phyloP scores from a whole-genome alignment of 2,888 invertebrate species.

The Drosophila nr. perissopoda region DNA sequence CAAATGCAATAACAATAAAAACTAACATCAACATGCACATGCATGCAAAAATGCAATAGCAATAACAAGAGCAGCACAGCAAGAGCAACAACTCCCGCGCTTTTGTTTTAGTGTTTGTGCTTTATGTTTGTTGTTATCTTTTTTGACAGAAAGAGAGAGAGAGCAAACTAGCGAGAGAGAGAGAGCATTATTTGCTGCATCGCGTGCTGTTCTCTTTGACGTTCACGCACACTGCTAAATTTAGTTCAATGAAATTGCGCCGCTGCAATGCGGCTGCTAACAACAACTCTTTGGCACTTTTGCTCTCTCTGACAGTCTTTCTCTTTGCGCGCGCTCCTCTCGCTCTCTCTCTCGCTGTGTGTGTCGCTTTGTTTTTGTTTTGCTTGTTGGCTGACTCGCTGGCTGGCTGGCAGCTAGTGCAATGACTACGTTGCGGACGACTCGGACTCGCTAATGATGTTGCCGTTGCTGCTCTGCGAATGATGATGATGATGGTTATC shows the following conservation, averaged over 20 bases:
- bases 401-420: constrained; percentile 61
- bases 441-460: constrained; percentile 68
- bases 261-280: constrained; percentile 23
- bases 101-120: constrained; percentile 56
- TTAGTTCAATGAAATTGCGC: constrained; percentile 74
- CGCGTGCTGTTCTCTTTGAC: constrained; percentile 45
- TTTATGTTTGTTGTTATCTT: constrained; percentile 10
- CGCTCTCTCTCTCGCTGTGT: constrained; percentile 10
- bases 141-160: constrained; percentile 2
- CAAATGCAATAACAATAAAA: constrained; percentile 64
- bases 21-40: constrained; percentile 62
- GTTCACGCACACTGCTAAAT: constrained; percentile 59
- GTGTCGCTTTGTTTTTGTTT: constrained; percentile 70
- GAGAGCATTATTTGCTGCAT: constrained; percentile 31
- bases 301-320: constrained; percentile 46
- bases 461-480: constrained; percentile 75
- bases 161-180: neutral
- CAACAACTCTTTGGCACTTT: constrained; percentile 43
- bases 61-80: constrained; percentile 42
- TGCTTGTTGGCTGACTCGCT: constrained; percentile 49
- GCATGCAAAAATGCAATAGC: constrained; percentile 61
- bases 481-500: constrained; percentile 84
- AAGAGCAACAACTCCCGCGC: constrained; percentile 72
- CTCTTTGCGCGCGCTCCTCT: constrained; percentile 14
- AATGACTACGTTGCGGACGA: constrained; percentile 67